Conservation (phyloP, 1,140 invertebrate genomes). For the Aphidius gifuensis region DNA sequence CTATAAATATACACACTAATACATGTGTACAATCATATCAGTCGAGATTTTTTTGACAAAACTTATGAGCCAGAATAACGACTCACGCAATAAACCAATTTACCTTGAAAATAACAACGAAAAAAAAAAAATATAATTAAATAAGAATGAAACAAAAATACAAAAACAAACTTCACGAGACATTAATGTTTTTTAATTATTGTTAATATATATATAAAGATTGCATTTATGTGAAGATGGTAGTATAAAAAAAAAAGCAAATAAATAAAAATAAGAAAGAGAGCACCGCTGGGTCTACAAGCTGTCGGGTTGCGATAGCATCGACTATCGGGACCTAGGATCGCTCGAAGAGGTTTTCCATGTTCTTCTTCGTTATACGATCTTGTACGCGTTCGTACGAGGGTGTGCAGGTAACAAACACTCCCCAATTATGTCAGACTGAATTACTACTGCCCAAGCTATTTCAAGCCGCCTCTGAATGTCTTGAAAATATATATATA, state of each 20-base stretch:
- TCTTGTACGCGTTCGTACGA: conserved; percentile 46
- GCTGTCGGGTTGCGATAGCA: conserved; percentile 50
- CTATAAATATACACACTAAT: conserved; percentile 11
- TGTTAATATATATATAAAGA: too few relatives aligned
- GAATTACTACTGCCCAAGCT: conserved; percentile 51
- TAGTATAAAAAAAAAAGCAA: conserved; percentile 23
- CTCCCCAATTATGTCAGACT: conserved; percentile 53
- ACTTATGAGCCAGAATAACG: background rate
- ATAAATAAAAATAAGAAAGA: conserved; percentile 20
- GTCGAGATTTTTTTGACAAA: background rate
- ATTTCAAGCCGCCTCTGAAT: conserved; percentile 38
- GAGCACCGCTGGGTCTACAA: conserved; percentile 44
- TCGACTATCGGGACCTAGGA: conserved; percentile 49
- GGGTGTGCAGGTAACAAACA: conserved; percentile 52
- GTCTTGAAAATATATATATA: conserved; percentile 1
- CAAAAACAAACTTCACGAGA: background rate
- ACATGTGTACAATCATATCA: background rate
- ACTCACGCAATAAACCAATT: conserved; percentile 4
- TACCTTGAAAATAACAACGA: conserved; percentile 12
- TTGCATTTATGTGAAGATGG: conserved; percentile 10
- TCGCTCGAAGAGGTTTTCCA: conserved; percentile 54
- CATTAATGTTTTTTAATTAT: too few relatives aligned
- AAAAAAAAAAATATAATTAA: conserved; percentile 25
- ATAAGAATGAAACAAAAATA: conserved; percentile 24
- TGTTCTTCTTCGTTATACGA: conserved; percentile 55